Percentiles rank a stretch among this genome's conserved stretches.
Conservation (phyloP, 2,113 vertebrate species). For the Ictalurus furcatus region DNA sequence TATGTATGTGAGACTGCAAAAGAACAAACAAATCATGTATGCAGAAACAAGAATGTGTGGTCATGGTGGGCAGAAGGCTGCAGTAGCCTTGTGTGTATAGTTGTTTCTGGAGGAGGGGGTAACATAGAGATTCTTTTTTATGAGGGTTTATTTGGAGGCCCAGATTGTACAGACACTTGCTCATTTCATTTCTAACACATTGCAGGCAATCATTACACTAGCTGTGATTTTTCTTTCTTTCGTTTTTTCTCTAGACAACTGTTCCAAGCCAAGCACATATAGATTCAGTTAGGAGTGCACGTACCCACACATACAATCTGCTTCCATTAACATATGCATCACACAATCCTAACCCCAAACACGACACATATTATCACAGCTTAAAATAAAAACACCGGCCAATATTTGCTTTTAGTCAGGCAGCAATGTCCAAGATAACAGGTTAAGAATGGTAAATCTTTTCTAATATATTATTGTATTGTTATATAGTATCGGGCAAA, state of each 20-base stretch:
- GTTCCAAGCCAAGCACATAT: slow-evolving; percentile 19
- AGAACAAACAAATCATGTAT: neutral
- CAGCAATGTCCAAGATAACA: slow-evolving; percentile 2
- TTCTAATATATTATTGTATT: neutral
- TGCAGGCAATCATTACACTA: slow-evolving; percentile 4
- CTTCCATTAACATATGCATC: slow-evolving; percentile 29
- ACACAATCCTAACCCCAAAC: slow-evolving; percentile 36
- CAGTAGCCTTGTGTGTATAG: neutral
- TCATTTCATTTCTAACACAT: slow-evolving; percentile 30
- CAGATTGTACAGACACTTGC: slow-evolving; percentile 26
- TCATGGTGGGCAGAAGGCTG: neutral
- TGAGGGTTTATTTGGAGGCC: slow-evolving; percentile 3
- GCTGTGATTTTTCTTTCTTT: neutral
- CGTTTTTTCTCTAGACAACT: neutral
- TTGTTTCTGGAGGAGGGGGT: neutral
- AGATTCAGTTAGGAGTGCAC: slow-evolving; percentile 15
- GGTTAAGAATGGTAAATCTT: neutral
- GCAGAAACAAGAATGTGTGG: neutral
- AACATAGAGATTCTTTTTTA: neutral
- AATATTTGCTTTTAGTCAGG: neutral
- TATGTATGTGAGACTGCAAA: neutral
- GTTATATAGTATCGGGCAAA: neutral
- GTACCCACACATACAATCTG: slow-evolving; percentile 21
- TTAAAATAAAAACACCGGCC: slow-evolving; percentile 5
- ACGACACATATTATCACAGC: slow-evolving; percentile 23